Evolutionary conservation across 2,888 invertebrate genomes (phyloP).

Genomic region (Halictus ligatus): DNA sequence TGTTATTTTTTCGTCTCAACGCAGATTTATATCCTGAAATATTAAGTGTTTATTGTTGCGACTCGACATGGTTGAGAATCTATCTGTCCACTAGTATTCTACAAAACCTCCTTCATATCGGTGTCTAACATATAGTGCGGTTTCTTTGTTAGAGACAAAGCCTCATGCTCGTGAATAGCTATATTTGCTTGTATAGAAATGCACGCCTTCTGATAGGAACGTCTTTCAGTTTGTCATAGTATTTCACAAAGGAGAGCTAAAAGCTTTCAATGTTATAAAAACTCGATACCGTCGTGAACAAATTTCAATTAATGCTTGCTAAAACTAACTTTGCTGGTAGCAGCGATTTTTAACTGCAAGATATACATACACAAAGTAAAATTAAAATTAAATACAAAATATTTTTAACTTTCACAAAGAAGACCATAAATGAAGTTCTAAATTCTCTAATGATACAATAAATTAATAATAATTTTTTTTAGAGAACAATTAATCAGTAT

Average conservation of each 20-base stretch:
- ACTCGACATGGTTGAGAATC: background rate
- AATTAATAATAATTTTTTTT: background rate
- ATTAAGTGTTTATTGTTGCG: background rate
- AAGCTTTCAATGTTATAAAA: background rate
- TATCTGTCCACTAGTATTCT: background rate
- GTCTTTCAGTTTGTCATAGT: background rate
- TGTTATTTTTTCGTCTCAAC: background rate
- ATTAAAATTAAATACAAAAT: background rate
- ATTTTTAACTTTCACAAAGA: background rate
- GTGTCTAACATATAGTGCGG: background rate
- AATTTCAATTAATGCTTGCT: background rate
- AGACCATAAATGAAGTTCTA: background rate
- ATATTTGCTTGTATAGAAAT: background rate
- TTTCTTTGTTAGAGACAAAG: constrained; percentile 1
- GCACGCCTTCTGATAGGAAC: background rate
- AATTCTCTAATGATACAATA: background rate
- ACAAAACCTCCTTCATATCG: background rate
- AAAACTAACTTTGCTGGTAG: background rate
- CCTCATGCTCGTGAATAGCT: background rate
- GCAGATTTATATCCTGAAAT: background rate
- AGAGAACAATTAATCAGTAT: background rate
- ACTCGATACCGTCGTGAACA: background rate
- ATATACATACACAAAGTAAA: background rate
- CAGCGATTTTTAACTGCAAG: background rate
- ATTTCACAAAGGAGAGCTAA: background rate